Base-by-base conservation (phyloP, 2,888 invertebrate genomes). In the Calameuta pallipes region DNA sequence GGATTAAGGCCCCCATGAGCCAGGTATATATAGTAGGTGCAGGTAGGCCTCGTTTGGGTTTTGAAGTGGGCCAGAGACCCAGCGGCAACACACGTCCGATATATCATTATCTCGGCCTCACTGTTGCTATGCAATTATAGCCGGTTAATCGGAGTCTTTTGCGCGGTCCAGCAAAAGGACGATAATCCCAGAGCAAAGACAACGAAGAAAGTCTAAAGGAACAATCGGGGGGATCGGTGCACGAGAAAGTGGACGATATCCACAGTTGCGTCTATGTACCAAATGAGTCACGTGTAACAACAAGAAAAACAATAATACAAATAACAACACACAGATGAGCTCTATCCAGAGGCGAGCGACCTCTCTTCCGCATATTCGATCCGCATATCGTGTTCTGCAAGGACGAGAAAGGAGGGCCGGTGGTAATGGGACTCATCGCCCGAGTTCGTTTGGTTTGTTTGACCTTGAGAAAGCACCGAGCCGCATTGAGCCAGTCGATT, bases 111-210 rank as follows among this genome's bases (percentile, higher is more conserved):
- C 89, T 88, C 86, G 85, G 88, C 83, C 87, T 89, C 88, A 86
- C 90, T 90, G 90, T 90, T 90, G 90, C 90, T 86, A 90, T 90
- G 90, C 90, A 90, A 90, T 90, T 89, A 90, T 89, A 89, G 88
- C 86, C 89, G 88, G 89, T 90, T 89, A 89, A 90, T 90, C 89
- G 89, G 30, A 68, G 35, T 4, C 36, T 74, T n/a, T 35, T 15
- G 74, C 34, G 35, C 1, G 13, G 74, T 74, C 36, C 74, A 35
- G 31, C 35, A 34, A 31, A 35, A 74, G 34, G n/a, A 34, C 35
- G 74, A 36, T 13, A 35, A 34, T 33, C 6, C 15, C 15, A 30
- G n/a, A 30, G n/a, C 30, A 6, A 30, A 30, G n/a, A 12, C 11
- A 33, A 70, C 30, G 70, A 33, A 70, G 70, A 70, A 33, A 70